A percentile compares a stretch with the other conserved stretches of the same genome.
Conservation (phyloP, 2,113 vertebrate species). For the Anarhynchus alexandrinus region DNA sequence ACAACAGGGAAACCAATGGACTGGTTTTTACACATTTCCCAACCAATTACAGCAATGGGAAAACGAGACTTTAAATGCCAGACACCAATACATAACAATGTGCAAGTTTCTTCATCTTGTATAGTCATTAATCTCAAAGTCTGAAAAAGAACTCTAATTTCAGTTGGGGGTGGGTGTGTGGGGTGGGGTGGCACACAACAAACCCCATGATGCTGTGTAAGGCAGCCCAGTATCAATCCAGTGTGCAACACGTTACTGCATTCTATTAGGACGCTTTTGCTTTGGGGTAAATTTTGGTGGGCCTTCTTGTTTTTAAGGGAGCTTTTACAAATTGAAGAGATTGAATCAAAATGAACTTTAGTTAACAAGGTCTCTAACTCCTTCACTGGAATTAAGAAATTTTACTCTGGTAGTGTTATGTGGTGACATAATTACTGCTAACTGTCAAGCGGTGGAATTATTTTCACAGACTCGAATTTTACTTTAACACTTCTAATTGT, state of each 20-base stretch:
- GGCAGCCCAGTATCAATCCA: background rate
- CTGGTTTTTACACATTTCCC: slow-evolving; percentile 60
- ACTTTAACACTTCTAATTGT: slow-evolving; percentile 31
- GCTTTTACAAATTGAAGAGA: slow-evolving; percentile 60
- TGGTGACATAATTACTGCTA: slow-evolving; percentile 67
- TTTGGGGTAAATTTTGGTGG: background rate
- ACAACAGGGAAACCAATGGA: slow-evolving; percentile 47
- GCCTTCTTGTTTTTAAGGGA: background rate
- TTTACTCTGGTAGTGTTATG: slow-evolving; percentile 56
- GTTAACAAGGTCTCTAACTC: slow-evolving; percentile 24
- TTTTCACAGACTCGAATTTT: slow-evolving; percentile 40
- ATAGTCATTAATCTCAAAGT: background rate
- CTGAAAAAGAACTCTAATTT: background rate
- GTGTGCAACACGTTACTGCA: background rate
- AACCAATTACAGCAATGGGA: slow-evolving; percentile 67
- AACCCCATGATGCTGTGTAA: background rate
- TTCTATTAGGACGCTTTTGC: background rate
- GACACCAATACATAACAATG: slow-evolving; percentile 17
- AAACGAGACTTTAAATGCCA: slow-evolving; percentile 62
- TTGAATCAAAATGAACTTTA: slow-evolving; percentile 5
- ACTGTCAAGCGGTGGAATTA: slow-evolving; percentile 36
- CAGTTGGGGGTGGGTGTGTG: background rate
- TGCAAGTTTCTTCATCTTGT: background rate
- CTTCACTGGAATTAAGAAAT: slow-evolving; percentile 33
- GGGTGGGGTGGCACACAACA: background rate